phyloP scores from a whole-genome alignment of 1,140 invertebrate genomes.

The Drosophila lacertosa region DNA sequence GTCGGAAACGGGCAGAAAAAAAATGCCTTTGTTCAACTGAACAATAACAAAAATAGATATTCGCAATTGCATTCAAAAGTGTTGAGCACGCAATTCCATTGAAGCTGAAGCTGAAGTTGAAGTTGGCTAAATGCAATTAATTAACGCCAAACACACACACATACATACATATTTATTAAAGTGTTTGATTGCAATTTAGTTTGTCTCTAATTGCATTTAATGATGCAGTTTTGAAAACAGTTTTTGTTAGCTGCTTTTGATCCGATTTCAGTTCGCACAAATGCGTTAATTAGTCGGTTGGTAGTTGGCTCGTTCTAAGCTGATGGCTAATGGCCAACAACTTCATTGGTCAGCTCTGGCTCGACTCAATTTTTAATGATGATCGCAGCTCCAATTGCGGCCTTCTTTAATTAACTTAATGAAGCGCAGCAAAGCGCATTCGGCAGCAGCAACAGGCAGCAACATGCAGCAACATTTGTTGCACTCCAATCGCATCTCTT shows the following conservation, averaged over 20 bases:
- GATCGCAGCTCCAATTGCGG: constrained; percentile 68
- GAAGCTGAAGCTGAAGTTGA: constrained; percentile 5
- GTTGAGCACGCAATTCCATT: constrained; percentile 67
- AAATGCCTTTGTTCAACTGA: constrained; percentile 72
- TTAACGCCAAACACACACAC: constrained; percentile 52
- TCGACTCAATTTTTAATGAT: constrained; percentile 73
- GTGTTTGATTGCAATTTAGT: constrained; percentile 33
- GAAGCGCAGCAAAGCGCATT: constrained; percentile 52
- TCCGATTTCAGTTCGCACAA: constrained; percentile 68
- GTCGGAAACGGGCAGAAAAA: constrained; percentile 31
- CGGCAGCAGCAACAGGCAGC: constrained; percentile 41
- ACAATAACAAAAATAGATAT: constrained; percentile 51
- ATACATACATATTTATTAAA: background rate
- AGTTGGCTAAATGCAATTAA: constrained; percentile 63
- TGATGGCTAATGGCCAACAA: constrained; percentile 69
- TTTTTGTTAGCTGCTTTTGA: constrained; percentile 2
- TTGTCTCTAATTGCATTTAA: constrained; percentile 66
- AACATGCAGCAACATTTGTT: constrained; percentile 8
- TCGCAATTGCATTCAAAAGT: constrained; percentile 61
- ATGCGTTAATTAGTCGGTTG: constrained; percentile 56
- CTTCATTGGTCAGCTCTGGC: constrained; percentile 71
- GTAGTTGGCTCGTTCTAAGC: background rate
- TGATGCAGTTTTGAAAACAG: constrained; percentile 50
- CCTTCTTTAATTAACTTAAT: constrained; percentile 76
- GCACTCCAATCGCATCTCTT: constrained; percentile 18